phyloP scores from a whole-genome alignment of 2,888 invertebrate species.

The Flabesymbios commensalis region DNA sequence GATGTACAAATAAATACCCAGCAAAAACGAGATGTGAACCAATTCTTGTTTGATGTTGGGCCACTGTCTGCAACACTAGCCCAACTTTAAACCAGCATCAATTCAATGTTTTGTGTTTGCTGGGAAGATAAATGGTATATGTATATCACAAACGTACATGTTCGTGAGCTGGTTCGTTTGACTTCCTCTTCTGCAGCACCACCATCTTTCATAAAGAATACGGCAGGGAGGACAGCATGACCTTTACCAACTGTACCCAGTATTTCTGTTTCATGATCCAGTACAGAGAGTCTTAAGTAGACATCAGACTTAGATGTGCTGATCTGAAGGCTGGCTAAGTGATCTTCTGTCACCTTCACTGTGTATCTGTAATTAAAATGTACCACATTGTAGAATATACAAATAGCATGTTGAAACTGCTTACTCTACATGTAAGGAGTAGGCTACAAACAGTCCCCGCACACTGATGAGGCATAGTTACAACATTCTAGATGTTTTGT shows the following conservation, averaged over 20 bases:
- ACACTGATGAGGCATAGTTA: too few species aligned
- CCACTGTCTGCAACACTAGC: too few species aligned
- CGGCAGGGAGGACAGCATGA: slow-evolving; percentile 48
- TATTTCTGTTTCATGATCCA: slow-evolving; percentile 31
- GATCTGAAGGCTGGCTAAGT: slow-evolving; percentile 56
- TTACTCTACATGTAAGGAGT: too few species aligned
- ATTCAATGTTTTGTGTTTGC: too few species aligned
- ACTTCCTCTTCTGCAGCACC: slow-evolving; percentile 30
- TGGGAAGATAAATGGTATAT: neutral
- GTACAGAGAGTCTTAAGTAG: slow-evolving; percentile 51
- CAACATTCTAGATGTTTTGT: too few species aligned
- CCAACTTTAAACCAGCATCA: too few species aligned
- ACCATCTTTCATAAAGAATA: slow-evolving; percentile 55
- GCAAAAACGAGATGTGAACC: neutral
- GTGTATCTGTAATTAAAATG: slow-evolving; percentile 45
- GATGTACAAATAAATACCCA: too few species aligned
- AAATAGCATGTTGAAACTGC: neutral
- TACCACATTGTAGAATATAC: too few species aligned
- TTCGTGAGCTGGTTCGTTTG: slow-evolving; percentile 49
- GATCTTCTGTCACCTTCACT: slow-evolving; percentile 56
- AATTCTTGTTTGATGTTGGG: too few species aligned
- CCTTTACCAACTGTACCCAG: slow-evolving; percentile 30
- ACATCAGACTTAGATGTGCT: slow-evolving; percentile 58
- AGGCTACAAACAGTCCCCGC: too few species aligned
- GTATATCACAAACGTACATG: too few species aligned